These are phyloP conservation scores for Incurvaria masculella DNA, from an alignment of 2,888 invertebrate species.

Conservation along the genomic window DNA sequence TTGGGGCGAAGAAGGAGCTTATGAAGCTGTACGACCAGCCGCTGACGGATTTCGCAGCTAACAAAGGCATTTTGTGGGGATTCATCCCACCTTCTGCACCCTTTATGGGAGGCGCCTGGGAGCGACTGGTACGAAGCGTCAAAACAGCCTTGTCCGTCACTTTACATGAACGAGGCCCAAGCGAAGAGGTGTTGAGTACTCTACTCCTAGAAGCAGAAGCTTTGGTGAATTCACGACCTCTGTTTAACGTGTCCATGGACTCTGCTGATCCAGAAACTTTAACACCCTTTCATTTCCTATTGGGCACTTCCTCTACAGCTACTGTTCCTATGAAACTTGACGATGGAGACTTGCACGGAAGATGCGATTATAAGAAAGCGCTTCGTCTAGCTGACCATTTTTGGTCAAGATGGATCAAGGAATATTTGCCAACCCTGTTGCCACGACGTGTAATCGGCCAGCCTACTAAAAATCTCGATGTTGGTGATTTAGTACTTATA, in stretches of 20 bases:
- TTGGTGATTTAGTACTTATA: too few relatives aligned
- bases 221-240: conserved; percentile 1
- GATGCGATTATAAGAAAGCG: conserved; percentile 3
- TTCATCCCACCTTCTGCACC: conserved; percentile 3
- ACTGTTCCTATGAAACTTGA: neutral
- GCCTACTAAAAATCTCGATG: too few relatives aligned
- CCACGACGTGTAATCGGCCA: too few relatives aligned
- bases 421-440: too few relatives aligned
- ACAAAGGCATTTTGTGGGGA: conserved; percentile 1
- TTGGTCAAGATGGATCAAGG: too few relatives aligned
- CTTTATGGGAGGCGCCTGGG: conserved; percentile 5
- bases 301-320: neutral
- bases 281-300: conserved; percentile 4
- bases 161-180: neutral
- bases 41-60: neutral
- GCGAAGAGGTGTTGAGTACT: neutral
- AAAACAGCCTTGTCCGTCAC: conserved; percentile 1
- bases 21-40: neutral
- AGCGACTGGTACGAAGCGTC: conserved; percentile 1
- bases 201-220: neutral
- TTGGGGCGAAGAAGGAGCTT: conserved; percentile 4
- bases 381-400: conserved; percentile 1
- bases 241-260: neutral
- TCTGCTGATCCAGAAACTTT: neutral
- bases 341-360: conserved; percentile 3